Percentiles rank a stretch among this genome's conserved stretches.
These are phyloP conservation scores for Sebastes oblongus DNA, from an alignment of 2,797 vertebrate species.

Conservation along the genomic window DNA sequence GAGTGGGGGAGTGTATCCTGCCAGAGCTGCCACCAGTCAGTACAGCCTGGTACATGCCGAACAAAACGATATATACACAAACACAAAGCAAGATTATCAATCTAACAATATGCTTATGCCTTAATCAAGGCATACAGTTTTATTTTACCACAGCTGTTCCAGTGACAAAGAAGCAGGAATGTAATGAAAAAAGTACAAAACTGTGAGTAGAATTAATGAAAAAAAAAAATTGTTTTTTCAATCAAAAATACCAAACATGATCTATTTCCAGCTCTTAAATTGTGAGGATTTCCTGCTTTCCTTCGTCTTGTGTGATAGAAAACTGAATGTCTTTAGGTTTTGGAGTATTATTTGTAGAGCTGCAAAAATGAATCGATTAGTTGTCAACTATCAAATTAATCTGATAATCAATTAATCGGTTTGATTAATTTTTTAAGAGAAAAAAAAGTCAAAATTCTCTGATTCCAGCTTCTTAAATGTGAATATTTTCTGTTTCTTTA, in stretches of 20 bases:
- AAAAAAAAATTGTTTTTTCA: background rate
- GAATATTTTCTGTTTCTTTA: no score
- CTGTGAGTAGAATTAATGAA: background rate
- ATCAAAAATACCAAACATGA: background rate
- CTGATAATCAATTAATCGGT: no score
- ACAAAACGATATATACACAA: background rate
- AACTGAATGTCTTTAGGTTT: background rate
- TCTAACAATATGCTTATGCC: background rate
- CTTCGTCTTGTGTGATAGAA: background rate
- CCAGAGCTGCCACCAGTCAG: constrained; percentile 27
- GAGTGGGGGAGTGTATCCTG: constrained; percentile 44
- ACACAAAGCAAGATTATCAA: background rate
- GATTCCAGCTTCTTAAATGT: no score
- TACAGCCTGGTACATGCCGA: constrained; percentile 1
- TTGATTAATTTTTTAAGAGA: no score
- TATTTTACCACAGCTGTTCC: background rate
- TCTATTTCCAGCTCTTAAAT: background rate
- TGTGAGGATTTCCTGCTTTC: no score
- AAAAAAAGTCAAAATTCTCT: no score
- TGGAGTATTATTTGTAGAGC: no score
- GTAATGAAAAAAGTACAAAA: background rate
- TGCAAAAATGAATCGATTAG: no score
- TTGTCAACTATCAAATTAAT: no score
- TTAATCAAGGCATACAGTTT: background rate
- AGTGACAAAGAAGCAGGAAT: background rate